Percentiles rank a stretch among this genome's conserved stretches.
Conservation (phyloP, 2,113 vertebrate genomes). For the Pollimyrus isidori region DNA sequence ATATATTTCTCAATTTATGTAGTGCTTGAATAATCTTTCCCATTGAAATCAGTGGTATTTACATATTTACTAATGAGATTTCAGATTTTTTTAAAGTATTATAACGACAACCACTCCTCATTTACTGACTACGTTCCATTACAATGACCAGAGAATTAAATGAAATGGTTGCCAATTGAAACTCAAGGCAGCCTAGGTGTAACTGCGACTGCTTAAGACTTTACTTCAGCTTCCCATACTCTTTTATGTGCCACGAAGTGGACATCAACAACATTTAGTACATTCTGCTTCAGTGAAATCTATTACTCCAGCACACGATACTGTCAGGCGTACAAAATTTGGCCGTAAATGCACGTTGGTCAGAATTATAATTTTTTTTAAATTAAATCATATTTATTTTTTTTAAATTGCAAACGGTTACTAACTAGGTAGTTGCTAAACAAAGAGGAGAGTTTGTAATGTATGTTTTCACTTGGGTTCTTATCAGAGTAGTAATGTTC, state of each 20-base stretch:
- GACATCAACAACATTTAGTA: not conserved
- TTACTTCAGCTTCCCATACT: not conserved
- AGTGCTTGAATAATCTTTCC: not conserved
- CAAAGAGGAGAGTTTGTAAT: not conserved
- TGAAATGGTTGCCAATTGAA: not conserved
- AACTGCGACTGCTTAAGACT: not conserved
- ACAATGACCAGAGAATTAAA: not conserved
- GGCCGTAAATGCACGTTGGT: not conserved
- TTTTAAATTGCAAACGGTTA: not conserved
- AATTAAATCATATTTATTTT: too few species aligned
- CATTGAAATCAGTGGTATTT: not conserved
- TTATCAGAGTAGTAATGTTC: not conserved
- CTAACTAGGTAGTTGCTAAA: not conserved
- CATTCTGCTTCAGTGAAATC: not conserved
- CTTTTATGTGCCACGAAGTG: not conserved
- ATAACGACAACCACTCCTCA: not conserved
- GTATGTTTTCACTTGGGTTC: not conserved
- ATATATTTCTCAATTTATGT: not conserved
- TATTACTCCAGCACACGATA: not conserved
- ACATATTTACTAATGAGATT: not conserved
- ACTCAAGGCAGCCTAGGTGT: not conserved
- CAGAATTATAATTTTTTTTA: too few species aligned
- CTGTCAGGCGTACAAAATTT: not conserved
- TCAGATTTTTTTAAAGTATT: not conserved
- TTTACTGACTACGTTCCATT: not conserved